phyloP scores from a whole-genome alignment of 2,113 vertebrate species.

The Arvicanthis niloticus region DNA sequence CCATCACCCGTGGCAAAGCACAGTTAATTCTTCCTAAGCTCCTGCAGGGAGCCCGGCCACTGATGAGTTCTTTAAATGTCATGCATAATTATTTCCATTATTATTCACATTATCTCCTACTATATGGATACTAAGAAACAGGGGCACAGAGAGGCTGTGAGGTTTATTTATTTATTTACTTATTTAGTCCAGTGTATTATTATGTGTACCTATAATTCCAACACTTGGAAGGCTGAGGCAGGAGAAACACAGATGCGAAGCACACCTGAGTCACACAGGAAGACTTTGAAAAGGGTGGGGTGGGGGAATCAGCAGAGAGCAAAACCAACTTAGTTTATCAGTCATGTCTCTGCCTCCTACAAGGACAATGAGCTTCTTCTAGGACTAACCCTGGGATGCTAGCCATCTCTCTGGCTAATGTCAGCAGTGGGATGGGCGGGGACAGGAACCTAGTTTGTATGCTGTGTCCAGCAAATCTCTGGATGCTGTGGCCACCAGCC shows the following conservation, averaged over 20 bases:
- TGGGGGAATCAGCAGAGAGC: not conserved
- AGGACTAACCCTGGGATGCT: rapidly evolving
- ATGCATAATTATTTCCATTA: not conserved
- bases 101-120: not conserved
- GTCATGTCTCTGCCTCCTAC: rapidly evolving
- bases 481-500: constrained; percentile 22
- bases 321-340: not conserved
- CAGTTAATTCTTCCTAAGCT: not conserved
- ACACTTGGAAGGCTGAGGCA: not conserved
- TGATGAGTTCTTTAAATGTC: not conserved
- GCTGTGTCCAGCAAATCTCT: not conserved
- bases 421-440: not conserved
- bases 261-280: not conserved
- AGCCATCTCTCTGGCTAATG: not conserved
- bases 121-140: not conserved
- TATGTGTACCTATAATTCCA: not conserved
- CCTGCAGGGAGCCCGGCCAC: not conserved
- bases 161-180: no score
- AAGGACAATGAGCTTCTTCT: not conserved
- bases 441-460: not conserved
- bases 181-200: no score
- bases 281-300: not conserved
- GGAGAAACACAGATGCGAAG: not conserved
- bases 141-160: not conserved
- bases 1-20: not conserved